phyloP scores from a whole-genome alignment of 2,888 invertebrate species.

The Prosopocoilus inquinatus region DNA sequence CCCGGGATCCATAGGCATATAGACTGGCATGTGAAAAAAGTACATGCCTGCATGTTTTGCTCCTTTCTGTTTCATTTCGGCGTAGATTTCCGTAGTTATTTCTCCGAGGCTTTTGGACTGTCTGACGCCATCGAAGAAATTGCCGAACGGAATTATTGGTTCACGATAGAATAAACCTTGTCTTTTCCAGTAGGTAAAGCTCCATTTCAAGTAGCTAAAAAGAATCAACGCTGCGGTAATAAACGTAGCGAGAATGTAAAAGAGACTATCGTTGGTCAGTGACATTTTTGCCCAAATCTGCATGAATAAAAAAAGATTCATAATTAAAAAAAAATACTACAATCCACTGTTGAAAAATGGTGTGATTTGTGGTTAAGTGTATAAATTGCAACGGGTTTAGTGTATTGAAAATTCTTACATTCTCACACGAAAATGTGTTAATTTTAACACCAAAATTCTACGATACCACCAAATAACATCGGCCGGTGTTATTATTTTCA shows the following conservation, averaged over 20 bases:
- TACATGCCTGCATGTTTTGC: slow-evolving; percentile 29
- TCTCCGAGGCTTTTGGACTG: slow-evolving; percentile 15
- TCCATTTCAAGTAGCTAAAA: slow-evolving; percentile 26
- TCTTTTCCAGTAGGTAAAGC: slow-evolving; percentile 35
- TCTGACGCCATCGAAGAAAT: slow-evolving; percentile 15
- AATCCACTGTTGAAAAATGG: no score
- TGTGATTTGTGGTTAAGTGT: no score
- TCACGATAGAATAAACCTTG: slow-evolving; percentile 22
- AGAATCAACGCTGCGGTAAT: not conserved
- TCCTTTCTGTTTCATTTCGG: slow-evolving; percentile 23
- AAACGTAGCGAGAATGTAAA: not conserved
- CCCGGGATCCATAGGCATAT: slow-evolving; percentile 31
- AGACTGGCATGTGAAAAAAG: slow-evolving; percentile 22
- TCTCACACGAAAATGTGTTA: no score
- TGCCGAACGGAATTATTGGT: slow-evolving; percentile 37
- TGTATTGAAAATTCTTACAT: no score
- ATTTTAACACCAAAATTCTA: no score
- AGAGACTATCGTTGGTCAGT: not conserved
- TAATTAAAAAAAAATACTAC: no score
- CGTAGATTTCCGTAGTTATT: slow-evolving; percentile 19
- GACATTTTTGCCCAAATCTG: not conserved
- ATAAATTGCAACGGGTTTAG: no score
- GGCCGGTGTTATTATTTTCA: no score
- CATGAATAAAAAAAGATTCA: no score
- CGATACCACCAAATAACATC: no score